A percentile compares a stretch with the other conserved stretches of the same genome.
phyloP scores from a whole-genome alignment of 2,113 vertebrate genomes.

The Coreoperca whiteheadi region DNA sequence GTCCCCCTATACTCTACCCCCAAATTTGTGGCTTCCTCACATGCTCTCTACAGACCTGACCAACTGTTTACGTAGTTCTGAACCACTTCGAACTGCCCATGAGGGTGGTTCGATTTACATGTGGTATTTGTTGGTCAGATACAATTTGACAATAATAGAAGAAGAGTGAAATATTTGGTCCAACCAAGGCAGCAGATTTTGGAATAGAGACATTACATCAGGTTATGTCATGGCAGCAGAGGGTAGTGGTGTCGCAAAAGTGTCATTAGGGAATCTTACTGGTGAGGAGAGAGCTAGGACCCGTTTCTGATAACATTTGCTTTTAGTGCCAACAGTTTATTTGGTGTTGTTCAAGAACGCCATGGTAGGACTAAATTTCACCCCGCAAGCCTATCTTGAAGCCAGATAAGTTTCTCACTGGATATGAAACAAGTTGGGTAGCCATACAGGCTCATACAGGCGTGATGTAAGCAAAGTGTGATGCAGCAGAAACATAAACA shows the following conservation, averaged over 20 bases:
- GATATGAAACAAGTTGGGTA: not conserved
- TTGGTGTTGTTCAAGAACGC: not conserved
- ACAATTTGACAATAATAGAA: conserved; percentile 17
- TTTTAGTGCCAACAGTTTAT: not conserved
- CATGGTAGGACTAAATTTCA: no score
- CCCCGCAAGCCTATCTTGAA: not conserved
- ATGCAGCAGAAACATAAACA: not conserved
- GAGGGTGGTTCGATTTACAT: conserved; percentile 29
- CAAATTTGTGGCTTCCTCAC: conserved; percentile 71
- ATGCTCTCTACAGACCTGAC: conserved; percentile 57
- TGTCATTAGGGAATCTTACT: not conserved
- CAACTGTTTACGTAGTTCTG: conserved; percentile 56
- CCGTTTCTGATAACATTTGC: not conserved
- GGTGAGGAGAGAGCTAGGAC: not conserved
- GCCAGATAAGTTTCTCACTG: not conserved
- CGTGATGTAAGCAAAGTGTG: not conserved
- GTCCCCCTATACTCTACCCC: conserved; percentile 53
- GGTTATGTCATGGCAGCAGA: conserved; percentile 5
- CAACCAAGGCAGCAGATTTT: conserved; percentile 29
- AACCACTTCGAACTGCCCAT: conserved; percentile 34
- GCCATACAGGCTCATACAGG: not conserved
- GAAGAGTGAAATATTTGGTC: conserved; percentile 31
- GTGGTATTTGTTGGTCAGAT: conserved; percentile 17
- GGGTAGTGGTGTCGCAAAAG: not conserved
- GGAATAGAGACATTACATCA: conserved; percentile 67